Conservation (phyloP, 2,888 invertebrate genomes). For the Myathropa florea region DNA sequence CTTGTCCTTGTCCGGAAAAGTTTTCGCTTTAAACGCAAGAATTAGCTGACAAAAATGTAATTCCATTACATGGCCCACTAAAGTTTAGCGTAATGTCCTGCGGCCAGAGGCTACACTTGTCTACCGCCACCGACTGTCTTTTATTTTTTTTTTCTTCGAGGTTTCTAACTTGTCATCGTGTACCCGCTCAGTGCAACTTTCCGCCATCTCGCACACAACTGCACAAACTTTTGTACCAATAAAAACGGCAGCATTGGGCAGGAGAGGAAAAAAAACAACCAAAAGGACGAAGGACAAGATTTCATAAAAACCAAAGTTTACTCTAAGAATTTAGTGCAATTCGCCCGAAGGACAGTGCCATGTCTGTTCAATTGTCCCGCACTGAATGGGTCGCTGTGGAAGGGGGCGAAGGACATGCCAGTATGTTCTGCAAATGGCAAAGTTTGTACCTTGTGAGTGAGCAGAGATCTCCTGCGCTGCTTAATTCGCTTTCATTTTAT, state of each 20-base stretch:
- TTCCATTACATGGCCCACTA: conserved; percentile 59
- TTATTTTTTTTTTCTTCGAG: neutral
- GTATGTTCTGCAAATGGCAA: conserved; percentile 61
- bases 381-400: neutral
- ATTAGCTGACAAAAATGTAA: conserved; percentile 67
- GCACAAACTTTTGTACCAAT: conserved; percentile 47
- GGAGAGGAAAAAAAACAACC: neutral
- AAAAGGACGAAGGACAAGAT: neutral
- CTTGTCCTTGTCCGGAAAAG: neutral
- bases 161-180: conserved; percentile 19
- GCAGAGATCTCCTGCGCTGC: conserved; percentile 22
- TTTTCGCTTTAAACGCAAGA: conserved; percentile 64
- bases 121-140: neutral
- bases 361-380: conserved; percentile 64
- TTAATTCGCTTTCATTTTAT: conserved; percentile 62
- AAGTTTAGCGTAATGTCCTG: conserved; percentile 38
- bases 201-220: conserved; percentile 49
- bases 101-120: conserved; percentile 21
- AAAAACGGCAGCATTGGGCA: conserved; percentile 26
- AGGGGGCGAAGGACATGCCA: conserved; percentile 30
- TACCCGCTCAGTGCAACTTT: conserved; percentile 35
- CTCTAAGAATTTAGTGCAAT: conserved; percentile 61
- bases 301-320: conserved; percentile 61
- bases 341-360: conserved; percentile 58
- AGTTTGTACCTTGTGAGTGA: conserved; percentile 29